Conservation (phyloP, 2,888 invertebrate genomes). For the Exephanes ischioxanthus region DNA sequence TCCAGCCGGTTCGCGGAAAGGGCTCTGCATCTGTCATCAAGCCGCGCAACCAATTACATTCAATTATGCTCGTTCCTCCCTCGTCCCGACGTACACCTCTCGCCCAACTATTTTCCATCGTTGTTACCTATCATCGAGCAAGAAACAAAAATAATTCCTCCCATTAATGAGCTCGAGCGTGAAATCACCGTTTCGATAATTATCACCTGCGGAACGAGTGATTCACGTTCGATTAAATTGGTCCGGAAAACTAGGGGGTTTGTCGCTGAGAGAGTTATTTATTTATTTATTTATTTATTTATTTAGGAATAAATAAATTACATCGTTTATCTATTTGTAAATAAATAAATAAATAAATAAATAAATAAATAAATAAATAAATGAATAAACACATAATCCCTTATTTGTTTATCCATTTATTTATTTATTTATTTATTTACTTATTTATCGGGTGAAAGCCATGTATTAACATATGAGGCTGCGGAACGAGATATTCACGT, state of each 20-base stretch:
- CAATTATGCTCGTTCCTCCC: constrained; percentile 77
- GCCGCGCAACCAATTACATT: constrained; percentile 80
- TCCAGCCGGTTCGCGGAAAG: constrained; percentile 63
- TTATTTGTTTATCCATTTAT: background rate
- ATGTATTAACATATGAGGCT: background rate
- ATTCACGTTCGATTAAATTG: too few species aligned
- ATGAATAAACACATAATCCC: too few species aligned
- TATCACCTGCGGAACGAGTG: background rate
- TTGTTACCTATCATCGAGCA: constrained; percentile 47
- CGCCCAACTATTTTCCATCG: constrained; percentile 34
- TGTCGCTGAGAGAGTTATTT: background rate
- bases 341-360: too few species aligned
- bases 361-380: too few species aligned
- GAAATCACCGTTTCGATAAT: constrained; percentile 25
- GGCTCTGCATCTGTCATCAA: constrained; percentile 82
- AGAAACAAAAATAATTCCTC: constrained; percentile 28
- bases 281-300: background rate
- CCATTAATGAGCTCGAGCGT: constrained; percentile 49
- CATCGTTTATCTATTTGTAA: too few species aligned
- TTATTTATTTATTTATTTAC: too few species aligned
- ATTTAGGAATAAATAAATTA: too few species aligned
- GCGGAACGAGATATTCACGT: background rate
- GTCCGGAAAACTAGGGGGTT: background rate
- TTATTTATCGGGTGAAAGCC: background rate
- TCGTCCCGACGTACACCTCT: constrained; percentile 32